Conservation (phyloP, 2,888 invertebrate species). For the Diabrotica balteata region DNA sequence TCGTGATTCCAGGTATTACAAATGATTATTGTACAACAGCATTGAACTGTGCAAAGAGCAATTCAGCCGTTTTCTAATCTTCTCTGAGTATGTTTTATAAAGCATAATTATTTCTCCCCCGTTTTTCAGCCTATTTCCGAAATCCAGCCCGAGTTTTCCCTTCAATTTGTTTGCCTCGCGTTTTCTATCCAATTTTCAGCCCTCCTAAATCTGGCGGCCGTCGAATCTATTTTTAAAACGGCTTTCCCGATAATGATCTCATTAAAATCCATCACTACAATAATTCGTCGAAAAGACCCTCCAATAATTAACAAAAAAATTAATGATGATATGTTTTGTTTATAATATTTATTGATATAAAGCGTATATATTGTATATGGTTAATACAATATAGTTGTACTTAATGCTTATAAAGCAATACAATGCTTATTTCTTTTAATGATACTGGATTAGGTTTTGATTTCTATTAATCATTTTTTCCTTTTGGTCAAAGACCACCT, state of each 20-base stretch:
- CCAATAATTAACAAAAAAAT: constrained; percentile 22
- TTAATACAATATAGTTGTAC: too few relatives aligned
- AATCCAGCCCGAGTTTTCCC: constrained; percentile 20
- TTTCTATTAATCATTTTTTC: too few relatives aligned
- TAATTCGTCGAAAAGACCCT: constrained; percentile 21
- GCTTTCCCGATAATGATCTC: constrained; percentile 29
- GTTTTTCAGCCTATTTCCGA: constrained; percentile 18
- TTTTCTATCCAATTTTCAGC: constrained; percentile 25
- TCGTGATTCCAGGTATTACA: not conserved
- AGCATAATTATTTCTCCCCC: constrained; percentile 21
- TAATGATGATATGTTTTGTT: not conserved
- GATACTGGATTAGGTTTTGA: too few relatives aligned
- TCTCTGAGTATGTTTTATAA: constrained; percentile 10
- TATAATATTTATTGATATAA: not conserved
- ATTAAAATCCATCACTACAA: constrained; percentile 30
- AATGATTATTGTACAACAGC: constrained; percentile 4
- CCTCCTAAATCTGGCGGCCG: constrained; percentile 21
- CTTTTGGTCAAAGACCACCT: too few relatives aligned
- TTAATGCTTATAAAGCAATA: too few relatives aligned
- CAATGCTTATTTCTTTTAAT: too few relatives aligned
- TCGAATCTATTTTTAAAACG: constrained; percentile 22
- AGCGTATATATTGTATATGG: too few relatives aligned
- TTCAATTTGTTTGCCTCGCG: constrained; percentile 20
- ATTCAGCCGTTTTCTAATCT: constrained; percentile 4
- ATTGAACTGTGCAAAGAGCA: not conserved